These are phyloP conservation scores for Baryphthengus martii DNA, from an alignment of 2,113 vertebrate genomes.

Conservation along the genomic window DNA sequence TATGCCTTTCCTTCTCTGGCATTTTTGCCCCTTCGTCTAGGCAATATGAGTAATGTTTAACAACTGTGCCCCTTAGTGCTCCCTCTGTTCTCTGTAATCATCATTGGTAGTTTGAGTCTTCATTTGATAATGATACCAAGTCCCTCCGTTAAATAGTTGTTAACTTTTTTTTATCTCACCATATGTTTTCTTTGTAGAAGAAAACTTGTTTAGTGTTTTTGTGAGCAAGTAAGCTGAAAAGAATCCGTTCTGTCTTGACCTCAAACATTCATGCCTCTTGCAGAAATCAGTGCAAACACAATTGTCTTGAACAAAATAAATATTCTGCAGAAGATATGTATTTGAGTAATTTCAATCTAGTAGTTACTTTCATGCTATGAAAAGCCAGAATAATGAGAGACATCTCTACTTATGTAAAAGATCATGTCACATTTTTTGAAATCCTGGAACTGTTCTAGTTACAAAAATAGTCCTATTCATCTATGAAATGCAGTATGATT, in stretches of 20 bases:
- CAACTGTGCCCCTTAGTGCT: neutral
- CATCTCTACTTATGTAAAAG: neutral
- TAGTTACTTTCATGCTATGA: neutral
- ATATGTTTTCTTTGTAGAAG: neutral
- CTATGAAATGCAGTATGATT: neutral
- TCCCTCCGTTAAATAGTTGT: neutral
- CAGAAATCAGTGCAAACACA: neutral
- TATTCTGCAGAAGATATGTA: neutral
- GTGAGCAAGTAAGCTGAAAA: neutral
- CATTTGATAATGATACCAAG: neutral
- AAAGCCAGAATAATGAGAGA: neutral
- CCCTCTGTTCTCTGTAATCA: neutral
- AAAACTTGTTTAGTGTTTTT: neutral
- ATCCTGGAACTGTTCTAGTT: neutral
- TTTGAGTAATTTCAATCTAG: neutral
- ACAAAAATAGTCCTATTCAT: neutral
- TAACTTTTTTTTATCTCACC: neutral
- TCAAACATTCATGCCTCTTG: rapidly evolving
- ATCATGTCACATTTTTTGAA: neutral
- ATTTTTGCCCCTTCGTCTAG: neutral
- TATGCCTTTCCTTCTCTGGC: neutral
- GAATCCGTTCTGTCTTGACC: neutral
- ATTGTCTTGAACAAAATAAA: neutral
- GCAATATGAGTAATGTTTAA: neutral
- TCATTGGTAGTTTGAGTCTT: neutral